These are phyloP conservation scores for Uria aalge DNA, from an alignment of 2,113 vertebrate species.

Conservation along the genomic window DNA sequence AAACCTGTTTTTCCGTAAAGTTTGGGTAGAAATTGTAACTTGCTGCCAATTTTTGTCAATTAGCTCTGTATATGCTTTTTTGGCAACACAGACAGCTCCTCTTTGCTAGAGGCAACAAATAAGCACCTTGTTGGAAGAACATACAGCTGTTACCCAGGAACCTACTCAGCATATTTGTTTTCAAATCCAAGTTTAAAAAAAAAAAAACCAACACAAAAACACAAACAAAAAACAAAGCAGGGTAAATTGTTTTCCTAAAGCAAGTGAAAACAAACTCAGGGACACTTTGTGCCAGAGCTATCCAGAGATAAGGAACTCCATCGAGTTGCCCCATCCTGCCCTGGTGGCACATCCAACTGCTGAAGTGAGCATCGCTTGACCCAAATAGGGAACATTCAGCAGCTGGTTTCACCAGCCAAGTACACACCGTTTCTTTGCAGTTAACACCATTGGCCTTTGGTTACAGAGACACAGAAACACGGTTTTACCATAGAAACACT, in stretches of 20 bases:
- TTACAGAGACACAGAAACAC: constrained; percentile 7
- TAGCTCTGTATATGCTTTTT: not conserved
- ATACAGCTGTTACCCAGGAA: not conserved
- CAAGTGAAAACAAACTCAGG: not conserved
- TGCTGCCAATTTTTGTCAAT: not conserved
- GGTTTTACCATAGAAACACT: constrained; percentile 67
- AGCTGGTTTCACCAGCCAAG: not conserved
- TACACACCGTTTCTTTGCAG: not conserved
- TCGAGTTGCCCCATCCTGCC: not conserved
- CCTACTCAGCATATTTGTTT: not conserved
- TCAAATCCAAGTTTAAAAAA: not conserved
- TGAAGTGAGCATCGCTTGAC: not conserved
- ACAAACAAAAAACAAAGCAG: not conserved
- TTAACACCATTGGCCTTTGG: not conserved
- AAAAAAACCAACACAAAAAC: not conserved
- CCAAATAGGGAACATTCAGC: not conserved
- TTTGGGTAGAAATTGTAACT: not conserved
- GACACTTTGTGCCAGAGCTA: not conserved
- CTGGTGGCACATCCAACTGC: not conserved
- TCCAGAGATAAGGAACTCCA: not conserved
- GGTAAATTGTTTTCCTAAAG: not conserved
- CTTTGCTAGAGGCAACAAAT: not conserved
- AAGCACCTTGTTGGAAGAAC: not conserved
- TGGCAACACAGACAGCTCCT: not conserved
- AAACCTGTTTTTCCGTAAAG: not conserved